phyloP scores from a whole-genome alignment of 2,888 invertebrate species.

The Lypha dubia region DNA sequence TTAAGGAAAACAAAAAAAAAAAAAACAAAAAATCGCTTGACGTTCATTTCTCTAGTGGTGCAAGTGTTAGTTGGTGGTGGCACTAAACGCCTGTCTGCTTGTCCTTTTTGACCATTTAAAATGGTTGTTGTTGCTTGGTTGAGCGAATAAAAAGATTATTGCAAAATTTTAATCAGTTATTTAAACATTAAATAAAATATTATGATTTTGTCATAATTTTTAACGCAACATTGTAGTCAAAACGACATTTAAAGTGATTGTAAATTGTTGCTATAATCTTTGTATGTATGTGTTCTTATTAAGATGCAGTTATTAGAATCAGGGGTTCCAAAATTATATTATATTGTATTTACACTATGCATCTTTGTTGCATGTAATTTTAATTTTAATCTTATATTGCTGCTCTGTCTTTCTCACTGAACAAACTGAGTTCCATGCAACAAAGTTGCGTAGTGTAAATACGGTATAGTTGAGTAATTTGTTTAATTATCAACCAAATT shows the following conservation, averaged over 20 bases:
- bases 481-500: too few species aligned
- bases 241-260: slow-evolving; percentile 27
- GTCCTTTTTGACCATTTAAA: slow-evolving; percentile 9
- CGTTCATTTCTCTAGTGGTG: slow-evolving; percentile 18
- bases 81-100: neutral
- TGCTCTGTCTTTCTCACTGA: too few species aligned
- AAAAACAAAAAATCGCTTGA: neutral
- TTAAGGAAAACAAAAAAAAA: too few species aligned
- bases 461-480: too few species aligned
- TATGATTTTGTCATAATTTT: slow-evolving; percentile 47
- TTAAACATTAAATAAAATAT: slow-evolving; percentile 57
- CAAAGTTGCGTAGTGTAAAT: too few species aligned
- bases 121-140: too few species aligned
- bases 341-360: too few species aligned
- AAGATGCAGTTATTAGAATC: neutral
- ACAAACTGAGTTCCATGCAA: too few species aligned
- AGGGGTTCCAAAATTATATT: too few species aligned
- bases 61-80: slow-evolving; percentile 14
- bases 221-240: slow-evolving; percentile 13
- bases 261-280: neutral
- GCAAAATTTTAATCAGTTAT: slow-evolving; percentile 56
- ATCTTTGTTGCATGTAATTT: too few species aligned
- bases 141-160: slow-evolving; percentile 41
- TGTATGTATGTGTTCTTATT: too few species aligned
- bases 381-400: too few species aligned